A percentile compares a stretch with the other conserved stretches of the same genome.
phyloP scores from a whole-genome alignment of 2,888 invertebrate species.

The Pristionchus entomophagus region DNA sequence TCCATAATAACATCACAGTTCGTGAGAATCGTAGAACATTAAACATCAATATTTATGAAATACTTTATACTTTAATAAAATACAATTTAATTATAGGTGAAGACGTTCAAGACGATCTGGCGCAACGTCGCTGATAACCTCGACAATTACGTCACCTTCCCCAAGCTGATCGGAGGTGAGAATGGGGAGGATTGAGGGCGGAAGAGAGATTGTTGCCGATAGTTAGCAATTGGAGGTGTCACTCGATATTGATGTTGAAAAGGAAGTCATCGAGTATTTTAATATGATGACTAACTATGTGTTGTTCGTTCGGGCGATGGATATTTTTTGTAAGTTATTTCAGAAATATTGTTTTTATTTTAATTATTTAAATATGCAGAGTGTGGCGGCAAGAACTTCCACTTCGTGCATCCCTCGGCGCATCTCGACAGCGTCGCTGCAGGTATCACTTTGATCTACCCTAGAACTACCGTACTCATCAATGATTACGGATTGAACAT shows the following conservation, averaged over 20 bases:
- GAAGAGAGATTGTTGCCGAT: too few species aligned
- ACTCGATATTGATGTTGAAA: neutral
- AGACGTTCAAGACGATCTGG: constrained; percentile 89
- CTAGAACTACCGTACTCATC: too few species aligned
- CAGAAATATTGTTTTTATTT: neutral
- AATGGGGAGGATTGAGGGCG: too few species aligned
- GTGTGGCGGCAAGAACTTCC: constrained; percentile 99
- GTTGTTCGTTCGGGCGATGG: too few species aligned
- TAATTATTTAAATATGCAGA: constrained; percentile 82
- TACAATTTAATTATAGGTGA: constrained; percentile 31
- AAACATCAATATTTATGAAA: too few species aligned
- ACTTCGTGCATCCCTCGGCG: constrained; percentile 94
- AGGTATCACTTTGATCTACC: constrained; percentile 51
- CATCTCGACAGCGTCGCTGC: constrained; percentile 86
- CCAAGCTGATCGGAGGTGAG: constrained; percentile 85
- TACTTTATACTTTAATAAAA: too few species aligned
- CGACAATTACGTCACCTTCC: constrained; percentile 88
- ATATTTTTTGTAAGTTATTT: neutral
- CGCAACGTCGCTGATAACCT: constrained; percentile 91
- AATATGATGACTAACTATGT: neutral
- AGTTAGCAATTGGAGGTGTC: too few species aligned
- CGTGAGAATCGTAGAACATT: too few species aligned
- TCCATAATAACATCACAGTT: neutral
- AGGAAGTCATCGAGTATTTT: neutral
- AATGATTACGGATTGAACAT: too few species aligned